These are phyloP conservation scores for Plodia interpunctella DNA, from an alignment of 1,140 invertebrate species.

Conservation along the genomic window DNA sequence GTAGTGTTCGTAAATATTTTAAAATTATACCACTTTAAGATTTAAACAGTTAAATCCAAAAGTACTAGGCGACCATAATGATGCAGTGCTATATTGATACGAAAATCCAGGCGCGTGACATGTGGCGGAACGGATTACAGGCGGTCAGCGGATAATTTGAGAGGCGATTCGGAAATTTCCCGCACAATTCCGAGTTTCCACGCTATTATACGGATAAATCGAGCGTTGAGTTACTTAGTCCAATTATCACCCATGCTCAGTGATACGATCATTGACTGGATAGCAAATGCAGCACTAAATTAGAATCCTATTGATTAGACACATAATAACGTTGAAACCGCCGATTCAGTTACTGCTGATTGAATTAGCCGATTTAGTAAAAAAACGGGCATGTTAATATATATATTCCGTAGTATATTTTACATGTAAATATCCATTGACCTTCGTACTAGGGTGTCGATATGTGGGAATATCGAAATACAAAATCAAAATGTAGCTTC, in stretches of 20 bases:
- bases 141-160: conserved; percentile 38
- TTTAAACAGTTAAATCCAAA: too few relatives aligned
- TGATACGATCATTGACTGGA: background rate
- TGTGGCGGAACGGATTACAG: conserved; percentile 28
- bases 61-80: conserved; percentile 9
- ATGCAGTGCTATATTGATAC: conserved; percentile 5
- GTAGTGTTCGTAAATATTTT: too few relatives aligned
- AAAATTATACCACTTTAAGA: background rate
- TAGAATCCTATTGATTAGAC: background rate
- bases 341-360: background rate
- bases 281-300: background rate
- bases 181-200: conserved; percentile 22
- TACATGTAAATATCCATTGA: too few relatives aligned
- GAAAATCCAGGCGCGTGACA: conserved; percentile 16
- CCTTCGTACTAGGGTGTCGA: too few relatives aligned
- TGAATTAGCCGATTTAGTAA: background rate
- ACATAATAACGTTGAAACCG: background rate
- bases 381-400: too few relatives aligned
- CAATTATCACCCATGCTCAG: background rate
- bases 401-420: too few relatives aligned
- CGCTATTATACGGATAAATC: conserved; percentile 28
- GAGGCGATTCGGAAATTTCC: conserved; percentile 22
- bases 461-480: too few relatives aligned
- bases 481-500: too few relatives aligned
- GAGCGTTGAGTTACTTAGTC: conserved; percentile 2